Conservation (phyloP, 2,113 vertebrate genomes). For the Stegostoma tigrinum region DNA sequence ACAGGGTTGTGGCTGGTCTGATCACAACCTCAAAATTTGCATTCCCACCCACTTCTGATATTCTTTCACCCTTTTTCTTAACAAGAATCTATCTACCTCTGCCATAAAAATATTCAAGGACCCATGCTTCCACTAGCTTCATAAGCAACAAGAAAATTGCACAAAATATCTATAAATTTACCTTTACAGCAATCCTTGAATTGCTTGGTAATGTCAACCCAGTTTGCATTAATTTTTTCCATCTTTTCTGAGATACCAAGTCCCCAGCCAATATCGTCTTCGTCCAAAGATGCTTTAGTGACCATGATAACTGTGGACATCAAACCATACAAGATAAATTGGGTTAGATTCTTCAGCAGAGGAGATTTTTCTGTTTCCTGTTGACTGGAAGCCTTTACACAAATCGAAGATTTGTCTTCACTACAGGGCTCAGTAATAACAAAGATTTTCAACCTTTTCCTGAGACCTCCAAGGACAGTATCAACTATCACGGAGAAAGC, state of each 20-base stretch:
- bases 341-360: neutral
- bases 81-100: too few species aligned
- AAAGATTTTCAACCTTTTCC: neutral
- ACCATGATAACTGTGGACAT: conserved; percentile 69
- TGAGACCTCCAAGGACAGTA: neutral
- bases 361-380: neutral
- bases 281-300: conserved; percentile 87
- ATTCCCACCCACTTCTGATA: too few species aligned
- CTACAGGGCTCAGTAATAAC: neutral
- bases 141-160: neutral
- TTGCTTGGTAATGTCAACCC: conserved; percentile 91
- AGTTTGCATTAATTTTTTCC: conserved; percentile 77
- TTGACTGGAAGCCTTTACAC: neutral
- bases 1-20: too few species aligned
- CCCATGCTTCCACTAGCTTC: too few species aligned
- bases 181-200: conserved; percentile 93
- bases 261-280: conserved; percentile 93
- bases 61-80: too few species aligned
- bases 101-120: too few species aligned
- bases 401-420: neutral
- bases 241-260: conserved; percentile 84
- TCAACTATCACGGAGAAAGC: neutral
- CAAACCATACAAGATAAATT: neutral
- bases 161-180: conserved; percentile 40
- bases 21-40: too few species aligned